A percentile compares a stretch with the other conserved stretches of the same genome.
Evolutionary conservation across 2,888 invertebrate species (phyloP).

Genomic region (Drosophila longiperda): DNA sequence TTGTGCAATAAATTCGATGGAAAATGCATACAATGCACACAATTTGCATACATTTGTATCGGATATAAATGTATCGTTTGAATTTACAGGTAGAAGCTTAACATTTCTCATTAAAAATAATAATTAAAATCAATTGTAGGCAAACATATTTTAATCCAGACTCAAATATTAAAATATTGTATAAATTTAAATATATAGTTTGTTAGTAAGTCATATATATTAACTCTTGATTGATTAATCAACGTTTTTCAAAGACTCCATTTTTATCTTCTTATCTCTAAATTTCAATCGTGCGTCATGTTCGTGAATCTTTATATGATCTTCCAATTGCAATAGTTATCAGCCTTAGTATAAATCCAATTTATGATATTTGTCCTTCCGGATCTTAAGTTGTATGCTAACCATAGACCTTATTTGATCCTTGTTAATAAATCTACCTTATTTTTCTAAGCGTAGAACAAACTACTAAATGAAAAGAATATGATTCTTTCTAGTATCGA

Average conservation of each 20-base stretch:
- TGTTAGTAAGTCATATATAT: too few relatives aligned
- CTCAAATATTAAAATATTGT: background rate
- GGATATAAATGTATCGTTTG: constrained; percentile 30
- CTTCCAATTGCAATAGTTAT: background rate
- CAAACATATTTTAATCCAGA: background rate
- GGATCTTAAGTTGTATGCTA: background rate
- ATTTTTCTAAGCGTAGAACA: background rate
- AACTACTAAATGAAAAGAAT: background rate
- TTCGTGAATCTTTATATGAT: background rate
- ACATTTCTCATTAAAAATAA: background rate
- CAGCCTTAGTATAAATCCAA: background rate
- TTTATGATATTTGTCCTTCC: background rate
- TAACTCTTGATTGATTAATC: too few relatives aligned
- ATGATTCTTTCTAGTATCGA: too few relatives aligned
- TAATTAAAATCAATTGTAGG: constrained; percentile 1
- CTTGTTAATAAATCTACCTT: background rate
- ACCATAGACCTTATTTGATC: background rate
- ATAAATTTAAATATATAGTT: background rate
- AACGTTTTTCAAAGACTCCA: background rate
- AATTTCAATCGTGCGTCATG: background rate
- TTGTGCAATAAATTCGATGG: constrained; percentile 30
- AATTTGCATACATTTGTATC: constrained; percentile 49
- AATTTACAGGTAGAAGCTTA: background rate
- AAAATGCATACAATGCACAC: constrained; percentile 34
- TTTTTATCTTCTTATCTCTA: background rate